Evolutionary conservation across 2,797 vertebrate genomes (phyloP).

Genomic region (Acanthurus tractus): DNA sequence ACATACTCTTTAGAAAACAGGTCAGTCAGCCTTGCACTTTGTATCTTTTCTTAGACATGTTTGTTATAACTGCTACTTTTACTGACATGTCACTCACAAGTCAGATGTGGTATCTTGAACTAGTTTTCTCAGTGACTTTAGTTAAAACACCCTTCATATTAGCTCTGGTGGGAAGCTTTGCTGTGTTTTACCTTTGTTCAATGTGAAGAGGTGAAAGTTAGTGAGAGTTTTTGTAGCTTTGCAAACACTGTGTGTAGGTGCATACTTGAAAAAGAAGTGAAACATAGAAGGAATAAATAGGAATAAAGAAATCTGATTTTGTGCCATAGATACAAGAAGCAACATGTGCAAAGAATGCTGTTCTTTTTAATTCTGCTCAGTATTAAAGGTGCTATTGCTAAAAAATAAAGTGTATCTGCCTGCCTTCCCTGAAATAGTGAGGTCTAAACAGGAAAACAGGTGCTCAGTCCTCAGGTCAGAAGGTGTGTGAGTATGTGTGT

Average conservation of each 20-base stretch:
- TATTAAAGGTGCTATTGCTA: not conserved
- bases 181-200: not conserved
- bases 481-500: conserved; percentile 29
- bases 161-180: not conserved
- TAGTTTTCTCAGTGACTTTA: not conserved
- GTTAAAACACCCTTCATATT: not conserved
- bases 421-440: not conserved
- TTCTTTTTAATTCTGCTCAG: conserved; percentile 7
- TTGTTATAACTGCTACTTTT: not conserved
- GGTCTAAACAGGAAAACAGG: conserved; percentile 12
- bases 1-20: not conserved
- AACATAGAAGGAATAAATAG: too few species aligned
- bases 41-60: not conserved
- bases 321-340: not conserved
- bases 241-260: conserved; percentile 4
- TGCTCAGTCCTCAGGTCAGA: conserved; percentile 19
- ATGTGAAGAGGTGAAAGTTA: not conserved
- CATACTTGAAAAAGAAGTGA: not conserved
- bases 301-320: conserved; percentile 1
- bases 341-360: not conserved
- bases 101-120: not conserved
- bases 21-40: not conserved
- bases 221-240: not conserved
- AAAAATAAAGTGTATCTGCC: not conserved
- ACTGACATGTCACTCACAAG: conserved; percentile 9